A percentile compares a stretch with the other conserved stretches of the same genome.
These are phyloP conservation scores for Drosophila merina DNA, from an alignment of 2,888 invertebrate genomes.

Conservation along the genomic window DNA sequence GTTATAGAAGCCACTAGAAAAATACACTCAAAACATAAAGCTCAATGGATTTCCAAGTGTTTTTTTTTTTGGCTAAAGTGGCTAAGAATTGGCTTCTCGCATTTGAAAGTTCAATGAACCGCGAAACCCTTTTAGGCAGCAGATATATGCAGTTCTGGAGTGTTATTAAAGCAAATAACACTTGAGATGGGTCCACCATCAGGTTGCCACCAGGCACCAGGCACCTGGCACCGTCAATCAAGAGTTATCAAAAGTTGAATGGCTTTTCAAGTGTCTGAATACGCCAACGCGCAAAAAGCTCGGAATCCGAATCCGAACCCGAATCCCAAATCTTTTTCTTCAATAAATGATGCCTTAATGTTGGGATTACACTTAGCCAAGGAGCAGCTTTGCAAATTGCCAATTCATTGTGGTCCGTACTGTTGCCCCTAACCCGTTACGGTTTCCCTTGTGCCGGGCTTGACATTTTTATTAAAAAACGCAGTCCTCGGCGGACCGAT, in stretches of 20 bases:
- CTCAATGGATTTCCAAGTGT: constrained; percentile 42
- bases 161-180: constrained; percentile 52
- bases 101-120: constrained; percentile 38
- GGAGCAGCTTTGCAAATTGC: constrained; percentile 34
- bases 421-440: not conserved
- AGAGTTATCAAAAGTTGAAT: constrained; percentile 44
- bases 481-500: constrained; percentile 4
- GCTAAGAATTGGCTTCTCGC: constrained; percentile 36
- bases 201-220: constrained; percentile 32
- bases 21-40: constrained; percentile 16
- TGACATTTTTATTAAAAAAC: constrained; percentile 77
- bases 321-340: constrained; percentile 9
- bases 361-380: constrained; percentile 37
- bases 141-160: constrained; percentile 42
- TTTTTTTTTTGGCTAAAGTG: constrained; percentile 26
- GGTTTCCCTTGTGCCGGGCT: constrained; percentile 30
- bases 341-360: constrained; percentile 20
- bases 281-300: constrained; percentile 39
- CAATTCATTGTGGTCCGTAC: constrained; percentile 34
- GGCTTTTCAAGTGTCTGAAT: constrained; percentile 37
- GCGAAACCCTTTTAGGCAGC: not conserved
- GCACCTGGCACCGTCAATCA: constrained; percentile 47
- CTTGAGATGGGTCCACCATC: constrained; percentile 35
- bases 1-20: constrained; percentile 29
- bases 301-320: not conserved